Evolutionary conservation across 2,113 vertebrate species (phyloP), one percentile per base, ranked within the genome.

Genomic region (Rhynchomys soricoides): DNA sequence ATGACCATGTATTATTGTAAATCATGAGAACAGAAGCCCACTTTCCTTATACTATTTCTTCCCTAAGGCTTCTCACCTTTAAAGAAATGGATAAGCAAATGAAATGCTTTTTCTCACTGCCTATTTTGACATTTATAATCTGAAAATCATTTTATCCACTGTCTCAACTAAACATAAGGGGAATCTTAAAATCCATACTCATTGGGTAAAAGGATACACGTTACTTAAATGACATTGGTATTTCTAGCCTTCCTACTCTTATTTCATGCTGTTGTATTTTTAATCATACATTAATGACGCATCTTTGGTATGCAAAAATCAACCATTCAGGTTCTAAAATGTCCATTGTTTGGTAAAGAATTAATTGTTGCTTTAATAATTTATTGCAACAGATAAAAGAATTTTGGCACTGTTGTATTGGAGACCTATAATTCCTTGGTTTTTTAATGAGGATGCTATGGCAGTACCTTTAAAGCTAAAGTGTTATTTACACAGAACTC

Each of bases 401-500:
- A 81, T 21, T 85, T 64, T 85, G 19, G 10, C 15, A 52, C 29
- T 21, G 24, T 12, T 40, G 68, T 70, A 31, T 2, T n/a, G 3
- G 26, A 95, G 57, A 59, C 79, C 37, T 40, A 70, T 85, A 74
- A 15, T 57, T 90, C 34, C 43, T 74, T 43, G n/a, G 1, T 90
- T 81, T 81, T 85, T 93, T 94, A 93, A 87, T 75, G 88, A 81
- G 19, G 31, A 43, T 79, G 37, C 55, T 74, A 78, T 55, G 62
- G 13, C 7, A 87, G 6, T 15, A 87, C 57, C 3, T 86, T 70
- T 22, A 92, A 59, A 89, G 59, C 7, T 22, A 90, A 93, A 48
- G 43, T 89, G 37, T 21, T 64, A 81, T 87, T 96, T 90, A 59
- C 78, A 96, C 94, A 75, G 37, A 57, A 71, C 43, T 66, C 55